Conservation (phyloP, 1,140 invertebrate genomes). For the Cylas formicarius region DNA sequence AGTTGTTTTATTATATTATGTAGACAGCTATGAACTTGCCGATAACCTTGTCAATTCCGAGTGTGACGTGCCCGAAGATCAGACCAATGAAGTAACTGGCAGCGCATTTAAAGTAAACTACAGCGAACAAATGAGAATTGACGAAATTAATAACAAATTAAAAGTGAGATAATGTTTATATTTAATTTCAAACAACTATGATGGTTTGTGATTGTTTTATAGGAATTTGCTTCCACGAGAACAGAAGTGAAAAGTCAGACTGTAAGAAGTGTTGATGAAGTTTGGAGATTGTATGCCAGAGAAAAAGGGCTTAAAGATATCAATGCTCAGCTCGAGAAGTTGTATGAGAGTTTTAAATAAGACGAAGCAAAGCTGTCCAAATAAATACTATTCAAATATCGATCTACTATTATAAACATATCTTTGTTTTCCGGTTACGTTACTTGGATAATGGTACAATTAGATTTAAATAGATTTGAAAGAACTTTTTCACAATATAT, state of each 20-base stretch:
- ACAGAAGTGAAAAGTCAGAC: neutral
- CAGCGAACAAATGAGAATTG: slow-evolving; percentile 10
- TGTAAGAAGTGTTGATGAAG: neutral
- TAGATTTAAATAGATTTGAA: too few species aligned
- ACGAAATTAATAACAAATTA: slow-evolving; percentile 12
- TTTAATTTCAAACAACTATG: neutral
- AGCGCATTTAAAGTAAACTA: slow-evolving; percentile 6
- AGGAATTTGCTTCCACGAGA: slow-evolving; percentile 2
- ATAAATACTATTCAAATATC: too few species aligned
- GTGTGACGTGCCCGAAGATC: neutral
- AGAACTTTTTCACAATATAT: too few species aligned
- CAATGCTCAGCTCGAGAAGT: slow-evolving; percentile 11
- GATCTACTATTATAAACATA: too few species aligned
- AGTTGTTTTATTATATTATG: neutral
- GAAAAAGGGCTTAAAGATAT: slow-evolving; percentile 18
- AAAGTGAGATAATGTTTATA: slow-evolving; percentile 3
- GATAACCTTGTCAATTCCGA: neutral
- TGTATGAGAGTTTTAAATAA: slow-evolving; percentile 16
- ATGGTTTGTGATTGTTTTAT: neutral
- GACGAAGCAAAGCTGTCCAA: slow-evolving; percentile 18
- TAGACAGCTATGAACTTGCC: neutral
- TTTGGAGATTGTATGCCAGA: slow-evolving; percentile 10
- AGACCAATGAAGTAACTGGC: neutral
- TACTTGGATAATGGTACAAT: too few species aligned
- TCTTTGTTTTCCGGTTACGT: too few species aligned